phyloP scores from a whole-genome alignment of 2,888 invertebrate species.

The Cryptosula pallasiana region DNA sequence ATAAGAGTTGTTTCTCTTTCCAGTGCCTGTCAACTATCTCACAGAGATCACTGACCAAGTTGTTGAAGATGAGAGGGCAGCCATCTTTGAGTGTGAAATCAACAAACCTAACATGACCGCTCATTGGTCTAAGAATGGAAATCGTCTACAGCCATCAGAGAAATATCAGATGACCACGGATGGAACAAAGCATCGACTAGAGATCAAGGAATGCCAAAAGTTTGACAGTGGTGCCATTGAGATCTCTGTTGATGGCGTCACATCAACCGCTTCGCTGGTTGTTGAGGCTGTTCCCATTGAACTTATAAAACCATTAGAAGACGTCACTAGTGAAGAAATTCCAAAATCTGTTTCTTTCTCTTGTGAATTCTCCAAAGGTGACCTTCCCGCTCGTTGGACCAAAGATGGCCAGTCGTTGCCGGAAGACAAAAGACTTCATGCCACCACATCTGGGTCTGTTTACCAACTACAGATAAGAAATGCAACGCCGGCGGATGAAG shows the following conservation, averaged over 20 bases:
- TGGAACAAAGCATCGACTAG: conserved; percentile 38
- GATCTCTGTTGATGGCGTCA: background rate
- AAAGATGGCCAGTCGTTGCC: conserved; percentile 21
- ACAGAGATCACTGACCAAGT: conserved; percentile 29
- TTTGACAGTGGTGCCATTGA: conserved; percentile 18
- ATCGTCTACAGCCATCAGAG: conserved; percentile 28
- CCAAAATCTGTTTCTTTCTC: conserved; percentile 30
- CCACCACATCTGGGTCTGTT: background rate
- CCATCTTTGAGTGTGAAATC: conserved; percentile 69
- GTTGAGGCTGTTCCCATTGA: conserved; percentile 36
- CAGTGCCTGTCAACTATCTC: conserved; percentile 19
- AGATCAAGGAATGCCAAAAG: conserved; percentile 30
- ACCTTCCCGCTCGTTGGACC: conserved; percentile 59
- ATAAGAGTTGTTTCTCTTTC: no score
- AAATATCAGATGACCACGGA: conserved; percentile 35
- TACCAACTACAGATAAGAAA: conserved; percentile 13
- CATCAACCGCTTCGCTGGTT: background rate
- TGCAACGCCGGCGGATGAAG: conserved; percentile 38
- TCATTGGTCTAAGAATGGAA: conserved; percentile 36
- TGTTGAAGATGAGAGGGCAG: conserved; percentile 31
- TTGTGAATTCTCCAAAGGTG: conserved; percentile 17
- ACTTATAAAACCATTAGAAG: conserved; percentile 39
- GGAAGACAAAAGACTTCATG: background rate
- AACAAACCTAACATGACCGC: conserved; percentile 64
- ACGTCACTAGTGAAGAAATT: conserved; percentile 44